Evolutionary conservation across 2,888 invertebrate genomes (phyloP).

Genomic region (Caenorhabditis virilis): DNA sequence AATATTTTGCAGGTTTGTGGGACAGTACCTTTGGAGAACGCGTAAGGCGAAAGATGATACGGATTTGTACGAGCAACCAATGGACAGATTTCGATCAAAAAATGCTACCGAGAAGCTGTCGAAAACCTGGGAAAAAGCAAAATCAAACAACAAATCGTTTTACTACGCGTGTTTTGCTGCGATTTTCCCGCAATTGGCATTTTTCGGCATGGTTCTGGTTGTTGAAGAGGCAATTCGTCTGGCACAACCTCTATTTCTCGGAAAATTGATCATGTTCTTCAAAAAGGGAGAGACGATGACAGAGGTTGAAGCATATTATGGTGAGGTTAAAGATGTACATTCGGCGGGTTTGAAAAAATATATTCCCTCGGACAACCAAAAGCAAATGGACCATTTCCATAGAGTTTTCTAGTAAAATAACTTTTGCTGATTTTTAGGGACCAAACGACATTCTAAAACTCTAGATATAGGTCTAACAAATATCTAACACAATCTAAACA

Average conservation of each 20-base stretch:
- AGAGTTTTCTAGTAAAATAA: too few relatives aligned
- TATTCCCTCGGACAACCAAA: too few relatives aligned
- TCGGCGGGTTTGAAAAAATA: too few relatives aligned
- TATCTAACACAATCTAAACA: too few relatives aligned
- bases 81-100: conserved; percentile 7
- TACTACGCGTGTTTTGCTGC: not conserved
- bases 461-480: too few relatives aligned
- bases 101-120: conserved; percentile 2
- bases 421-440: too few relatives aligned
- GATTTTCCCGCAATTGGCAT: not conserved
- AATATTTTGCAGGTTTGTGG: conserved; percentile 8
- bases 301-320: conserved; percentile 73
- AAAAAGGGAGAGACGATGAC: conserved; percentile 60
- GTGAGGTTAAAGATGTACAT: too few relatives aligned
- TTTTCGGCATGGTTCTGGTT: not conserved
- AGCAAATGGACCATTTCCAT: too few relatives aligned
- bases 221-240: conserved; percentile 22
- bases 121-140: too few relatives aligned
- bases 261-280: conserved; percentile 71
- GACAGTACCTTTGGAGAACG: conserved; percentile 19
- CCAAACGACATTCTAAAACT: too few relatives aligned
- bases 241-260: conserved; percentile 71
- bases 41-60: conserved; percentile 9
- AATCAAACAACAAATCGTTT: too few relatives aligned
- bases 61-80: conserved; percentile 17